A percentile compares a stretch with the other conserved stretches of the same genome.
phyloP scores from a whole-genome alignment of 2,113 vertebrate species.

The Oxygymnocypris stewartii region DNA sequence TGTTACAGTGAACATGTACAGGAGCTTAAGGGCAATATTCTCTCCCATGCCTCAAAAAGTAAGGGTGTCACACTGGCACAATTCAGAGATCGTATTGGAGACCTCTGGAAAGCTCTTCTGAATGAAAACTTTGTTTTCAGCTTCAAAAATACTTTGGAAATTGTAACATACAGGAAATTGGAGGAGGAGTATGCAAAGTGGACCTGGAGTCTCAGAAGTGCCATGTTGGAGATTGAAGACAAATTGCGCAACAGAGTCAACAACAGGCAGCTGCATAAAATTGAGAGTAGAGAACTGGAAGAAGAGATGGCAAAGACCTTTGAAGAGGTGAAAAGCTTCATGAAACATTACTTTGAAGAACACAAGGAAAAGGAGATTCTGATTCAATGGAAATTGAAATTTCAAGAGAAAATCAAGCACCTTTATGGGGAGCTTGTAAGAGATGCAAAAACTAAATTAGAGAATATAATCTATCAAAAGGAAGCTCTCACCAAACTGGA shows the following conservation, averaged over 20 bases:
- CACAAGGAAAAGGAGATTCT: slow-evolving; percentile 63
- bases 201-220: slow-evolving; percentile 53
- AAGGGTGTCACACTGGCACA: slow-evolving; percentile 55
- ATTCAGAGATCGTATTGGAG: slow-evolving; percentile 66
- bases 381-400: slow-evolving; percentile 63
- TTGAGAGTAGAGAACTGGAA: slow-evolving; percentile 34
- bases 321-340: slow-evolving; percentile 43
- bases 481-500: slow-evolving; percentile 55
- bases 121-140: slow-evolving; percentile 66
- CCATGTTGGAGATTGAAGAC: slow-evolving; percentile 61
- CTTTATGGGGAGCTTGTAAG: slow-evolving; percentile 54
- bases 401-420: slow-evolving; percentile 50
- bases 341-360: slow-evolving; percentile 65
- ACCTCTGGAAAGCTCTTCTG: slow-evolving; percentile 61
- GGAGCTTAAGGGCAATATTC: slow-evolving; percentile 48
- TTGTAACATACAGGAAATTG: slow-evolving; percentile 61
- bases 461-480: slow-evolving; percentile 49
- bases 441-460: slow-evolving; percentile 55
- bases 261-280: slow-evolving; percentile 48
- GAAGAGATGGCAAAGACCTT: slow-evolving; percentile 20
- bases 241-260: slow-evolving; percentile 59
- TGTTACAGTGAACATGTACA: slow-evolving; percentile 55
- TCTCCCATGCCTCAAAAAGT: slow-evolving; percentile 12
- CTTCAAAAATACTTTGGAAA: slow-evolving; percentile 70
- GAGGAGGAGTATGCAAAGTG: slow-evolving; percentile 52